These are phyloP conservation scores for Chirona hameri DNA, from an alignment of 2,888 invertebrate genomes.

Conservation along the genomic window DNA sequence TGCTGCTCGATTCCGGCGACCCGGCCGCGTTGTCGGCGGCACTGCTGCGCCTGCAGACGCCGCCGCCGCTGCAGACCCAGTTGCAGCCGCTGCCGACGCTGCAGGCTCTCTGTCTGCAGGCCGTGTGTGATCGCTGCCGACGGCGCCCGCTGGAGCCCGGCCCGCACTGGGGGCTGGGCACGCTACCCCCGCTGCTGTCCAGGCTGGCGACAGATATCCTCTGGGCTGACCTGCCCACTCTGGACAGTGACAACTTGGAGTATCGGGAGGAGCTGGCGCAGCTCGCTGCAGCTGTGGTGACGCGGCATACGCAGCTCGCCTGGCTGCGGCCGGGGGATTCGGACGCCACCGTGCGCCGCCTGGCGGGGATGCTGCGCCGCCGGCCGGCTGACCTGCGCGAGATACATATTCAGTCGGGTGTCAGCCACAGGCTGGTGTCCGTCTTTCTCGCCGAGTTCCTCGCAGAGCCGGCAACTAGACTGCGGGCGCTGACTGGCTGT, in stretches of 20 bases:
- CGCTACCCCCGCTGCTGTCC: background rate
- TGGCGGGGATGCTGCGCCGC: background rate
- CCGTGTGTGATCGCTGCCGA: background rate
- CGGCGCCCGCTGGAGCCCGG: background rate
- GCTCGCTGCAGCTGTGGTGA: background rate
- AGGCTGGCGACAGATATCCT: background rate
- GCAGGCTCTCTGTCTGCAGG: background rate
- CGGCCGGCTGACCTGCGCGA: background rate
- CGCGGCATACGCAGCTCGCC: background rate
- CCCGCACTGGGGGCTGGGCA: background rate
- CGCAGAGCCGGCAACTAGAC: background rate
- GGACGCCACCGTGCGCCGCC: background rate
- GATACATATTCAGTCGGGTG: background rate
- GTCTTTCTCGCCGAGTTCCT: background rate
- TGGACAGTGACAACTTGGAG: background rate
- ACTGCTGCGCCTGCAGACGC: background rate
- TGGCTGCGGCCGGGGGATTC: background rate
- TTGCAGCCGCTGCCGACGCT: background rate
- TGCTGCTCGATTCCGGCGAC: background rate
- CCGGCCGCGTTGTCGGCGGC: background rate
- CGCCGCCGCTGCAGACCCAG: constrained; percentile 3
- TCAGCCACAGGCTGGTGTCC: background rate
- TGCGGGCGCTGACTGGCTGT: background rate
- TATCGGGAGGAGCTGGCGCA: background rate
- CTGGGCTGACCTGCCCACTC: background rate